Evolutionary conservation across 2,113 vertebrate genomes (phyloP), one percentile per base, ranked within the genome.

Genomic region (Heliornis fulica): DNA sequence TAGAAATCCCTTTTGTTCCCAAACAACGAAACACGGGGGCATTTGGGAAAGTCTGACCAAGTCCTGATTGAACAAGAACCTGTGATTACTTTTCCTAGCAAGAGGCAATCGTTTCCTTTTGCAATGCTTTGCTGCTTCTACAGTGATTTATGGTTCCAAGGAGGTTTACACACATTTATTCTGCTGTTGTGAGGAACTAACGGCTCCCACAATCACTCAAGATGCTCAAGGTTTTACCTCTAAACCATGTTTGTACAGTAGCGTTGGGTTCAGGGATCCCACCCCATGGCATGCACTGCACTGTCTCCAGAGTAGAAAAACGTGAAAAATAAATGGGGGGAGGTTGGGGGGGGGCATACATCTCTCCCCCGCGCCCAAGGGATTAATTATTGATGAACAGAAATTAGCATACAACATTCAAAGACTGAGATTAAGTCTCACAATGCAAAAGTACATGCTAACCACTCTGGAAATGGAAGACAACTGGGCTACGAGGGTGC

Each of bases 1-100:
- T 93, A 78, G 92, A 93, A 95, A 82, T 92, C 83, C 28, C 83
- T 82, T 96, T 97, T 96, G 92, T 96, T 96, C 88, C 79, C 69
- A n/a, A 87, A 89, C 53, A 38, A 25, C 18, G 1, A 61, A 78
- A 79, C 43, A 32, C 0, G 0, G 28, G 76, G 76, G 72, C 69
- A 48, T 29, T 93, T 38, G 83, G 86, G 80, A 54, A 83, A 60
- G 72, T 71, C 93, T 93, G 95, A 89, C 76, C 45, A 2, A 50
- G 92, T 71, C 92, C 90, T 93, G 96, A 94, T 23, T 29, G 64
- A 96, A 85, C 90, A 74, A 83, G 93, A 82, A 75, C 38, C 72
- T 34, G 43, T 22, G 64, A 59, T 80, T 88, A 41, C 51, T 63
- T 29, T 45, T 83, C 88, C 77, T 63, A 57, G 48, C 40, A n/a